Evolutionary conservation across 2,113 vertebrate species (phyloP), one percentile per base, ranked within the genome.

Genomic region (Asarcornis scutulata): DNA sequence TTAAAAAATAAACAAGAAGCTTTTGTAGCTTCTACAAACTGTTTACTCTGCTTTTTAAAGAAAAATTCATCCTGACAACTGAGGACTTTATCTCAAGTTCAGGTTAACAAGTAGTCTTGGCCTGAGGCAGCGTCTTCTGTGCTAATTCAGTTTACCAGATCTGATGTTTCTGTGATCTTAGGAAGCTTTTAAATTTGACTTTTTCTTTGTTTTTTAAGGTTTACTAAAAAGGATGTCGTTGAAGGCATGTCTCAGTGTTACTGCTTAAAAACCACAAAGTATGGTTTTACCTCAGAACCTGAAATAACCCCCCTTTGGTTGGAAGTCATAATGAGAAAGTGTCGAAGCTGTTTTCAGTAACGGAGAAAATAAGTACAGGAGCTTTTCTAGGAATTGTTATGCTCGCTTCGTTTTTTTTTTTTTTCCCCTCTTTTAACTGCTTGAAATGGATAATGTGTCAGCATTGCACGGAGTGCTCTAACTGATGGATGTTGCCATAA

Each of bases 381-480:
- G 60, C 60, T 95, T 86, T 96, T 96, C 73, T 86, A 83, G 42
- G 55, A 83, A 90, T 68, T 81, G 17, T 78, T 81, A 42, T 64
- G 46, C 82, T 88, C 81, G 36, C 38, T 88, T 86, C 0, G 2
- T 12, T 80, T 26, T 63, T 81, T 12, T 80, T 26, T 63, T 81
- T 91, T 88, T 52, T 9, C 8, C 46, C 46, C 34, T 56, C 38
- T 89, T 81, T n/a, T 56, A 88, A 56, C 71, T 68, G 46, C 67
- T 84, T 72, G 76, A 81, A 89, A 77, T 60, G 53, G 22, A 32
- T 53, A 34, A 36, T 76, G 69, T 71, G 27, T 89, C 79, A 83
- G 72, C 25, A 25, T 77, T 5, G 1, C n/a, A 44, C 2, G 21
- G 71, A 89, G n/a, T 34, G 46, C 5, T 59, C 31, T 34, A 66